Evolutionary conservation across 2,113 vertebrate species (phyloP).

Genomic region (Cisticola juncidis): DNA sequence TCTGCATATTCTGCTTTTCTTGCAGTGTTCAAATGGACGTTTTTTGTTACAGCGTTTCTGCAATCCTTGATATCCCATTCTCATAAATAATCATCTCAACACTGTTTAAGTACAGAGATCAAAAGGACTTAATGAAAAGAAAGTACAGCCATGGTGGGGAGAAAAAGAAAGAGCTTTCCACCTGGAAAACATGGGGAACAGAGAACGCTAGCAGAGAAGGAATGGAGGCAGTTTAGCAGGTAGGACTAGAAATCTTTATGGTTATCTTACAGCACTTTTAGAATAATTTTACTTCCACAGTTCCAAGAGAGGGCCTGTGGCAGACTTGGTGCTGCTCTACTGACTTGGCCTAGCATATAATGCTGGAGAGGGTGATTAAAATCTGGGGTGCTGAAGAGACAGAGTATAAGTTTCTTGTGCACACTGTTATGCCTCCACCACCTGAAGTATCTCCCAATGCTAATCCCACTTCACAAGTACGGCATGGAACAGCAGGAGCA

Average conservation of each 20-base stretch:
- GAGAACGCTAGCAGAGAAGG: not conserved
- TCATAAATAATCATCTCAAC: not conserved
- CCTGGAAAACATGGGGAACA: not conserved
- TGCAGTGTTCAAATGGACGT: not conserved
- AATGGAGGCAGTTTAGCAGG: not conserved
- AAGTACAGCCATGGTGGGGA: not conserved
- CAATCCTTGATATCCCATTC: not conserved
- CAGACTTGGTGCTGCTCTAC: not conserved
- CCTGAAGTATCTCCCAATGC: not conserved
- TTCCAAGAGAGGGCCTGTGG: not conserved
- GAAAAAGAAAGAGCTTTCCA: not conserved
- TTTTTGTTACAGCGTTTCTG: not conserved
- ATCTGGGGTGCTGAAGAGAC: not conserved
- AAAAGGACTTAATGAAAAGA: not conserved
- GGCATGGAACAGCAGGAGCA: not conserved
- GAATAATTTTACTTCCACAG: not conserved
- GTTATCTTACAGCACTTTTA: not conserved
- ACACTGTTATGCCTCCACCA: not conserved
- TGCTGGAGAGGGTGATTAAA: not conserved
- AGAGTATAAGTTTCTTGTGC: not conserved
- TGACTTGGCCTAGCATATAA: not conserved
- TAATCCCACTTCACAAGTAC: not conserved
- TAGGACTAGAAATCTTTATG: not conserved
- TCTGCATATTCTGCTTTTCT: not conserved
- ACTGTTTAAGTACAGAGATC: not conserved